phyloP scores from a whole-genome alignment of 2,888 invertebrate genomes.

The Psococerastis gibbosa region DNA sequence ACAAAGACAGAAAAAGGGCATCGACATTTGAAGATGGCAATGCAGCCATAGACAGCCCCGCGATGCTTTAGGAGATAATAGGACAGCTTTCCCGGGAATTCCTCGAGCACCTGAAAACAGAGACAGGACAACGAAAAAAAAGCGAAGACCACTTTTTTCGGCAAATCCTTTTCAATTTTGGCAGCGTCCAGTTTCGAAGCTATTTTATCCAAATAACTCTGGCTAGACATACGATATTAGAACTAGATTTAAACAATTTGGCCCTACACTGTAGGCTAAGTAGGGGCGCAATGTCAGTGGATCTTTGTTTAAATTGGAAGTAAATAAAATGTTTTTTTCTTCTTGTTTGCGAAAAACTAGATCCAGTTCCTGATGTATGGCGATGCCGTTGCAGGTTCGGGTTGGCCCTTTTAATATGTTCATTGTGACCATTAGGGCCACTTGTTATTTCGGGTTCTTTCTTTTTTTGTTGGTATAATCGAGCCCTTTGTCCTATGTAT shows the following conservation, averaged over 20 bases:
- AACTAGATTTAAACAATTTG: constrained; percentile 10
- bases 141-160: constrained; percentile 5
- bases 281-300: background rate
- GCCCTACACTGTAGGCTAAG: background rate
- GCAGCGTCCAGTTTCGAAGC: constrained; percentile 6
- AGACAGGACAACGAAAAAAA: constrained; percentile 2
- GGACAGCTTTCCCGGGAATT: background rate
- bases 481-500: too few relatives aligned
- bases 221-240: constrained; percentile 8
- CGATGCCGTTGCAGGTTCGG: background rate
- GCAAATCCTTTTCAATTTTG: constrained; percentile 1
- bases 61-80: too few relatives aligned
- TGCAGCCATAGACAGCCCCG: too few relatives aligned
- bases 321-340: too few relatives aligned
- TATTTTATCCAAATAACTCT: constrained; percentile 7
- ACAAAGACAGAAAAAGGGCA: too few relatives aligned
- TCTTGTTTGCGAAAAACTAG: constrained; percentile 10
- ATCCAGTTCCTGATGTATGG: constrained; percentile 7
- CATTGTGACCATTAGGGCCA: too few relatives aligned
- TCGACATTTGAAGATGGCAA: too few relatives aligned
- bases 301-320: background rate
- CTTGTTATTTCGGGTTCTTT: too few relatives aligned
- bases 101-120: background rate
- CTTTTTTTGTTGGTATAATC: too few relatives aligned
- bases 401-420: too few relatives aligned